A percentile compares a stretch with the other conserved stretches of the same genome.
phyloP scores from a whole-genome alignment of 2,888 invertebrate genomes.

The Caenorhabditis drosophilae region DNA sequence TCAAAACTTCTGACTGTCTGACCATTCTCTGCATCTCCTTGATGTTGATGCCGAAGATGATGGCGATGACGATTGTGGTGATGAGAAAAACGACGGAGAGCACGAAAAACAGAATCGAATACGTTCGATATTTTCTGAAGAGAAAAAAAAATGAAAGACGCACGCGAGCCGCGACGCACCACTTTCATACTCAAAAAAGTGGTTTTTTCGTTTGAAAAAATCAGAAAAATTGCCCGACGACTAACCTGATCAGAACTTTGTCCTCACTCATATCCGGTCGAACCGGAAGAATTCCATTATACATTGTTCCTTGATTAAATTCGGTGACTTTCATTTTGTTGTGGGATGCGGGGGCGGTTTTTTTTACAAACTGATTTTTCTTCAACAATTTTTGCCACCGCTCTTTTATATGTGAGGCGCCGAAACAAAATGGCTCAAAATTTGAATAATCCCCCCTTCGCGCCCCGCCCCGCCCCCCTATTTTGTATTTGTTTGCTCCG shows the following conservation, averaged over 20 bases:
- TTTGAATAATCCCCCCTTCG: too few relatives aligned
- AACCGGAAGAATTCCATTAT: conserved; percentile 31
- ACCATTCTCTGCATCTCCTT: conserved; percentile 19
- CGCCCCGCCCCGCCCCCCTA: too few relatives aligned
- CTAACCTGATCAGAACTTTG: conserved; percentile 31
- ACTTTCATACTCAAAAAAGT: neutral
- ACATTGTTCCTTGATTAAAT: conserved; percentile 27
- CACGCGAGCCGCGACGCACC: too few relatives aligned
- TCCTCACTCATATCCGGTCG: conserved; percentile 40
- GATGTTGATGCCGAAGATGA: conserved; percentile 36
- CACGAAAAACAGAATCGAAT: conserved; percentile 31
- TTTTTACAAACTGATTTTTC: too few relatives aligned
- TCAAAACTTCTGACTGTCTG: too few relatives aligned
- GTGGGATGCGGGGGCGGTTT: too few relatives aligned
- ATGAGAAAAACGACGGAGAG: conserved; percentile 32
- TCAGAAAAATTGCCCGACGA: too few relatives aligned
- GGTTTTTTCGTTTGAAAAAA: too few relatives aligned
- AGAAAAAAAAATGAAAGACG: neutral
- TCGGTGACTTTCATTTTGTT: conserved; percentile 27
- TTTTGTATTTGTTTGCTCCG: too few relatives aligned
- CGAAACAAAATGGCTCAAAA: too few relatives aligned
- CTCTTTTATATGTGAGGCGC: too few relatives aligned
- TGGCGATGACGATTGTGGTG: conserved; percentile 26
- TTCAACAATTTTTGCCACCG: too few relatives aligned
- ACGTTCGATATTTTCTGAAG: conserved; percentile 36